Conservation (phyloP, 2,113 vertebrate species). For the Lamprologus tigripictilis region DNA sequence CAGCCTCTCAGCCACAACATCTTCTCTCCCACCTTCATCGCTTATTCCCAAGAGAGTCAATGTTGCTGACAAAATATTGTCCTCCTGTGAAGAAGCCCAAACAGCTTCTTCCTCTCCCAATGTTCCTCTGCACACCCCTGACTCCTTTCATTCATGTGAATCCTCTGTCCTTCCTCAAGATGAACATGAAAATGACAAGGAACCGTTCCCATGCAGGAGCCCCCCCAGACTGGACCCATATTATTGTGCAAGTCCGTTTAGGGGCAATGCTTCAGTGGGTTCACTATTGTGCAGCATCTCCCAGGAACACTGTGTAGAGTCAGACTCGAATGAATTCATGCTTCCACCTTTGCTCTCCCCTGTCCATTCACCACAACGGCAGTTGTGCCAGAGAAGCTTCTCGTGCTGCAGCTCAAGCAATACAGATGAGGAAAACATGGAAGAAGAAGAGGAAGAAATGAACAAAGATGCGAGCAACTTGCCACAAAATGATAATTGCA, state of each 20-base stretch:
- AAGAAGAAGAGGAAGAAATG: not conserved
- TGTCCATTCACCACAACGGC: not conserved
- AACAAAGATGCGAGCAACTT: not conserved
- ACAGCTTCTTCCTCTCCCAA: not conserved
- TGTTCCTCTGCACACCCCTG: not conserved
- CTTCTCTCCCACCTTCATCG: not conserved
- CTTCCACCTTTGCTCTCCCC: conserved; percentile 38
- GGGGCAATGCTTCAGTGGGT: not conserved
- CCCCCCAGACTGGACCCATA: not conserved
- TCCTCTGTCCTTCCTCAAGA: not conserved
- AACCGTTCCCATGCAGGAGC: not conserved
- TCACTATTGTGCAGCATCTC: not conserved
- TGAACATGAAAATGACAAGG: not conserved
- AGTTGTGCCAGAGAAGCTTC: not conserved
- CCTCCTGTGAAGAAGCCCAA: not conserved
- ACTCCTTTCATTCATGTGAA: not conserved
- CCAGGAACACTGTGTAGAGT: not conserved
- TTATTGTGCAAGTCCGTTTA: not conserved
- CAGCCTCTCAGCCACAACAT: not conserved
- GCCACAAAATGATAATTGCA: not conserved
- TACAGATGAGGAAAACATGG: not conserved
- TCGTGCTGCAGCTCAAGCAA: not conserved
- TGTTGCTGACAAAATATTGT: not conserved
- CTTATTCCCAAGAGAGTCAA: not conserved
- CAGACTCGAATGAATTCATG: not conserved